Conservation (phyloP, 1,140 invertebrate genomes). For the Mizuhopecten yessoensis region DNA sequence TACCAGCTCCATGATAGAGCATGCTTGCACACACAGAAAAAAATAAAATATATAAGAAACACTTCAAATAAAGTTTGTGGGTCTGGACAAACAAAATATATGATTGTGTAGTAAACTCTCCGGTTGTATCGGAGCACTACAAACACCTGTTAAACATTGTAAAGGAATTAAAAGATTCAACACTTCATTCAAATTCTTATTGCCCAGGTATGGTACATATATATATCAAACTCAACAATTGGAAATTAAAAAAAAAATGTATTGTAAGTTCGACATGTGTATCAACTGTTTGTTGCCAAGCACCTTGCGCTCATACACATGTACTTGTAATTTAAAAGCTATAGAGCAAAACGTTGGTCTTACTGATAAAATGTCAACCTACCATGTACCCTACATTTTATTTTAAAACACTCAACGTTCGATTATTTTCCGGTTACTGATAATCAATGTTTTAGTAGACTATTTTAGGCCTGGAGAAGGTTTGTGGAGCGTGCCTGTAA, state of each 20-base stretch:
- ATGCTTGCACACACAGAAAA: neutral
- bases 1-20: neutral
- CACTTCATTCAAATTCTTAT: neutral
- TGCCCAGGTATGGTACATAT: neutral
- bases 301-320: neutral
- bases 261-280: neutral
- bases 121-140: neutral
- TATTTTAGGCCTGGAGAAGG: neutral
- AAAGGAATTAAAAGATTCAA: neutral
- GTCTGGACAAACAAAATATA: neutral
- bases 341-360: neutral
- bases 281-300: neutral
- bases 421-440: constrained; percentile 2
- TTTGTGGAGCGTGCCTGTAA: neutral
- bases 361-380: neutral
- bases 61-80: no score
- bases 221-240: neutral
- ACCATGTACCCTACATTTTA: neutral
- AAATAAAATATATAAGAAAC: neutral
- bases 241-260: neutral
- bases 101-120: neutral
- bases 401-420: constrained; percentile 32
- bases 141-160: neutral
- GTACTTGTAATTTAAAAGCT: neutral
- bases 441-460: neutral